phyloP scores from a whole-genome alignment of 2,113 vertebrate genomes.

The Varanus komodoensis region DNA sequence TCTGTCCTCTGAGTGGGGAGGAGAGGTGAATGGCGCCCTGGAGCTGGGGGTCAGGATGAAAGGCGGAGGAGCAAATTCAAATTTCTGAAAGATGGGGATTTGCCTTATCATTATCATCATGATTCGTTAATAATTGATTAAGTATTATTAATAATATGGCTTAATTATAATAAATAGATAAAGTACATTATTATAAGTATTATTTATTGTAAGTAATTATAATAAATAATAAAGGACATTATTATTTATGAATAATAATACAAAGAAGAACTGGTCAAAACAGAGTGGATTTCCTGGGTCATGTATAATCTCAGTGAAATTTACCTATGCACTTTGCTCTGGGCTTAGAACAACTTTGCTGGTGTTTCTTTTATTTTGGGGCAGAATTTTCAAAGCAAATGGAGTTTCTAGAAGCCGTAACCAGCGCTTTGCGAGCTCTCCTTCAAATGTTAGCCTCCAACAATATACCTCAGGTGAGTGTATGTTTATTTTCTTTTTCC shows the following conservation, averaged over 20 bases:
- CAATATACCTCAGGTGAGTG: conserved; percentile 91
- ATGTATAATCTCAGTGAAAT: neutral
- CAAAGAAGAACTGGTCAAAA: too few species aligned
- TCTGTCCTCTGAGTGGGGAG: neutral
- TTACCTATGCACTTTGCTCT: conserved; percentile 33
- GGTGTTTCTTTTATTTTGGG: conserved; percentile 60
- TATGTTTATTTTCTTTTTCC: conserved; percentile 15
- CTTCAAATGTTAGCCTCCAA: conserved; percentile 93
- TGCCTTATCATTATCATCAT: neutral
- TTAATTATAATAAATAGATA: too few species aligned
- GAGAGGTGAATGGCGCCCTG: neutral
- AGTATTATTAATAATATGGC: too few species aligned
- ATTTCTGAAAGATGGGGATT: too few species aligned
- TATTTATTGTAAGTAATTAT: too few species aligned
- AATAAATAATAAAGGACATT: too few species aligned
- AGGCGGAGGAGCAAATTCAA: neutral
- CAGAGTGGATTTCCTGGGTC: neutral
- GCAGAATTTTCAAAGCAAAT: conserved; percentile 87
- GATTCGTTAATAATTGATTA: too few species aligned
- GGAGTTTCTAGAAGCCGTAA: conserved; percentile 95
- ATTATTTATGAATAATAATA: too few species aligned
- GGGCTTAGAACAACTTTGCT: neutral
- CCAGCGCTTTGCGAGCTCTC: conserved; percentile 91
- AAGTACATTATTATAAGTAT: too few species aligned
- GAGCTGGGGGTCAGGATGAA: neutral